Evolutionary conservation across 1,140 invertebrate species (phyloP), one percentile per base, ranked within the genome.

Genomic region (Drosophila sechellia): DNA sequence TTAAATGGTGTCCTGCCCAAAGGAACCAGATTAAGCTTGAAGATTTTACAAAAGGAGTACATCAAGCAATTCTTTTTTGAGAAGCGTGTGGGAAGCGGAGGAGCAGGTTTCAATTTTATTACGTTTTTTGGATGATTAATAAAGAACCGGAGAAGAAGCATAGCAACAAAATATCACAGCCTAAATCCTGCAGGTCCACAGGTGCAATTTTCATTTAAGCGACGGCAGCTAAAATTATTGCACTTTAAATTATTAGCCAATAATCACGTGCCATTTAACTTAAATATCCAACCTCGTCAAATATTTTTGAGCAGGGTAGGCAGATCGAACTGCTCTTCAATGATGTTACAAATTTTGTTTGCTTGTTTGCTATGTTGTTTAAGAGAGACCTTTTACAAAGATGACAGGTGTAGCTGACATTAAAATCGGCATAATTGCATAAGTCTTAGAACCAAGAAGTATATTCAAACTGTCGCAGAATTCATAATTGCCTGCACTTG

Each of bases 51-150:
- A 40, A 91, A 91, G 31, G 81, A 83, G 34, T 91, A 83, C 50
- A 70, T 91, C 5, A 85, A 89, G 25, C 89, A 91, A 49, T 91
- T 89, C 40, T 83, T 78, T 50, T 91, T 91, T 56, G 89, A 89
- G 15, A 91, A 91, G 42, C 69, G 89, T 22, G 90, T 85, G 10
- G 84, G 89, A 39, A 91, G 84, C 27, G 84, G 84, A 79, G 89
- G 84, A 78, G 25, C 17, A 37, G 22, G 42, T 20, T 35, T 43
- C 17, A 20, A 48, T 17, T n/a, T 10, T 25, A 34, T 40, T 12
- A 27, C 54, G 10, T 69, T 56, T 25, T 79, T 80, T 72, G 65
- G 77, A 85, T 90, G 85, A 89, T 89, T 74, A 46, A 74, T 20
- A 8, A 42, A 52, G 3, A 35, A 40, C 57, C 46, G 45, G 52